These are phyloP conservation scores for Coptodon bakossiorum DNA, from an alignment of 2,113 vertebrate genomes.

Conservation along the genomic window DNA sequence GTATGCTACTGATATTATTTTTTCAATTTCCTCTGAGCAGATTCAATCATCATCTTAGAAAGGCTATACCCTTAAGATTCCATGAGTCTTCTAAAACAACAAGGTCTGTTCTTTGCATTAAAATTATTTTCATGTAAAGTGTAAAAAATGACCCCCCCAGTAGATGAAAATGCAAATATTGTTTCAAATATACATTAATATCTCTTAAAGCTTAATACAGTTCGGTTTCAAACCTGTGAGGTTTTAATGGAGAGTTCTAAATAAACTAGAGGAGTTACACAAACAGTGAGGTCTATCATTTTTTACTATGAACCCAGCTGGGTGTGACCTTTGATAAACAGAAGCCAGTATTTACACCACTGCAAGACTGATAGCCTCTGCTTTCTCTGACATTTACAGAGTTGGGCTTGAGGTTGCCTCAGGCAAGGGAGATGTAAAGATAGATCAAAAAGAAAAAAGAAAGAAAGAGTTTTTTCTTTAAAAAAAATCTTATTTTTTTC, in stretches of 20 bases:
- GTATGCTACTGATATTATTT: background rate
- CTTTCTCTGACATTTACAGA: conserved; percentile 42
- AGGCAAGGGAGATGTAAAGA: background rate
- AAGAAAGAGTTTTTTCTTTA: background rate
- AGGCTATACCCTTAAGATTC: background rate
- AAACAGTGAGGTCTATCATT: background rate
- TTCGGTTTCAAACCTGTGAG: background rate
- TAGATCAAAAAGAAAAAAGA: background rate
- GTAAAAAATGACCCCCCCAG: background rate
- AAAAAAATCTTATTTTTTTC: background rate
- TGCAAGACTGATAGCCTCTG: conserved; percentile 7
- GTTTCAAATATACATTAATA: background rate
- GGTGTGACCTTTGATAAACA: conserved; percentile 45
- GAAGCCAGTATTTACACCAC: conserved; percentile 39
- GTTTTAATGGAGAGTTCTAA: background rate
- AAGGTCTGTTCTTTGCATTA: background rate
- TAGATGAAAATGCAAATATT: background rate
- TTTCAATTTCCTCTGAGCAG: background rate
- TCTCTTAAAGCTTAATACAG: background rate
- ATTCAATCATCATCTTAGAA: background rate
- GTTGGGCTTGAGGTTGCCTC: background rate
- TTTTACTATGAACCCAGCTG: conserved; percentile 10
- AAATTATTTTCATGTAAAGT: background rate
- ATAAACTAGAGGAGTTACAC: background rate
- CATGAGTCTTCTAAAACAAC: accelerated